Evolutionary conservation across 2,113 vertebrate genomes (phyloP), one percentile per base, ranked within the genome.

Genomic region (Vanacampus margaritifer): DNA sequence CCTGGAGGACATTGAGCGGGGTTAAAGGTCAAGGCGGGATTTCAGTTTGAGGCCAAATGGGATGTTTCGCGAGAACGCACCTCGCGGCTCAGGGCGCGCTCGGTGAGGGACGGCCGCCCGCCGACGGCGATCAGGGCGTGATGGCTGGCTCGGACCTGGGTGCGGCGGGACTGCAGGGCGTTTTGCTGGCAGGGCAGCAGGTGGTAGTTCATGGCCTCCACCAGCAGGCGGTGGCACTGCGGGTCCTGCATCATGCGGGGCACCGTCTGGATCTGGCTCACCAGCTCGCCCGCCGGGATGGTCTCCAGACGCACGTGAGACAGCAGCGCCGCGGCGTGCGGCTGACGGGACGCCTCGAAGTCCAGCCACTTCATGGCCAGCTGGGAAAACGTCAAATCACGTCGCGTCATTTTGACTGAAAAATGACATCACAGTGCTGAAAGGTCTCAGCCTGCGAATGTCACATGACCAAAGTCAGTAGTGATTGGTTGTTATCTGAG

Each of bases 141-240:
- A 67, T 92, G 91, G 26, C 91, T 83, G 21, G 86, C 92, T 3
- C 92, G 87, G 62, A 94, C 90, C 71, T 90, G 90, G 0, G 93
- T 93, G 74, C 93, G 92, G 1, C 75, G 72, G 46, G 93, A 94
- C 87, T 94, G 94, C 67, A 94, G 87, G 7, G 78, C 80, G 76
- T 94, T 95, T 76, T 95, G 93, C 86, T 94, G 93, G 82, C 92
- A 85, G 8, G 93, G 94, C 65, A 95, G 91, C 64, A 95, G 88
- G 89, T 95, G 94, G 88, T 95, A 94, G 88, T 94, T 95, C 93
- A 95, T 94, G 59, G 93, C 94, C n/a, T 94, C 92, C 68, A 94
- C 93, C 13, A 95, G 88, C 72, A 94, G 86, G 63, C 86, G 90
- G 87, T 94, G 94, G 65, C 94, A 95, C 63, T 90, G 91, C 0